These are phyloP conservation scores for Notechis scutatus DNA, from an alignment of 2,113 vertebrate genomes.

Conservation along the genomic window DNA sequence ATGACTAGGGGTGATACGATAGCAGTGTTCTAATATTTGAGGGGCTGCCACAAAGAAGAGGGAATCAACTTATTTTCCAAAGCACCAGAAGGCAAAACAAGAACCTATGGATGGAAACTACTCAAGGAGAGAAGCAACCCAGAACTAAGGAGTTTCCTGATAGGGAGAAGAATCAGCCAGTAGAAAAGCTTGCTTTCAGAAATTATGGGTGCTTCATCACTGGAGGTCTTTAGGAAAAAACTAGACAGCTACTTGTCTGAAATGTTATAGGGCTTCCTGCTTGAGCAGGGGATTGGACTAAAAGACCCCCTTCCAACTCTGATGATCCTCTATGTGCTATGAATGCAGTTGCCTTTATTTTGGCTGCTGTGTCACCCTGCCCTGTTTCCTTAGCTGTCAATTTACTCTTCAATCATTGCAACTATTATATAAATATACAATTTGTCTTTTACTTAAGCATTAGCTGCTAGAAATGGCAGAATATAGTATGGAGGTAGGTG, in stretches of 20 bases:
- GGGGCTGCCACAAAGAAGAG: neutral
- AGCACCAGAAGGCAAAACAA: too few species aligned
- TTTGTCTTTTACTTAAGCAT: neutral
- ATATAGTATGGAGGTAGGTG: too few species aligned
- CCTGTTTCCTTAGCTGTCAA: neutral
- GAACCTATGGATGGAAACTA: too few species aligned
- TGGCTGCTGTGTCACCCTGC: neutral
- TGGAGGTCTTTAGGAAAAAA: neutral
- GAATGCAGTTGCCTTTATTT: neutral
- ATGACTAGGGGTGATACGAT: neutral
- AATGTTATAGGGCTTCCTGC: neutral
- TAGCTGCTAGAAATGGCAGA: neutral
- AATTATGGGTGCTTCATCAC: neutral
- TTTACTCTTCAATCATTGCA: neutral
- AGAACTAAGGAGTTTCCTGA: neutral
- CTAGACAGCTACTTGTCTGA: neutral
- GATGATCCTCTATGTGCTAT: neutral
- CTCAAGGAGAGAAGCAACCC: neutral
- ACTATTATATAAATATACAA: neutral
- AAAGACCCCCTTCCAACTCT: neutral
- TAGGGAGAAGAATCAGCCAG: neutral
- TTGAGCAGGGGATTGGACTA: neutral
- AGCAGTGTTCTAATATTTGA: neutral
- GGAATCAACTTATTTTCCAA: too few species aligned
- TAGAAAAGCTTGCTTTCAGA: neutral